A percentile compares a stretch with the other conserved stretches of the same genome.
These are phyloP conservation scores for Lasaia peninsularis DNA, from an alignment of 1,140 invertebrate species.

Conservation along the genomic window DNA sequence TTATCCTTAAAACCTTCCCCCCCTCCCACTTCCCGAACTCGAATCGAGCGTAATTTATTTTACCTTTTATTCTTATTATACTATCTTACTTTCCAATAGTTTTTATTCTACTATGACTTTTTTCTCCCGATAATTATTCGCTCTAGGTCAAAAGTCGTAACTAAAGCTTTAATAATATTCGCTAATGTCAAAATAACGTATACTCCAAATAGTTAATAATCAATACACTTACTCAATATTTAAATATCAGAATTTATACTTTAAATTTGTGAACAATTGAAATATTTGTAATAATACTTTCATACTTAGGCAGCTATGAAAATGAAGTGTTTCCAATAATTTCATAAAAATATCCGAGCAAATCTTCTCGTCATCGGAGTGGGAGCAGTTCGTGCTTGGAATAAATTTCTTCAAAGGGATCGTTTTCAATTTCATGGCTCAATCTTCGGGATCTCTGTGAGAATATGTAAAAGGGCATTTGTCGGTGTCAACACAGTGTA, in stretches of 20 bases:
- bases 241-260: not conserved
- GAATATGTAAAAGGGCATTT: constrained; percentile 76
- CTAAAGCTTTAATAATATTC: too few species aligned
- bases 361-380: constrained; percentile 65
- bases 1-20: too few species aligned
- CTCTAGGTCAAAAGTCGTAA: too few species aligned
- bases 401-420: constrained; percentile 76
- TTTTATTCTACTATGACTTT: too few species aligned
- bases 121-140: too few species aligned
- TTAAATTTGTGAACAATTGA: constrained; percentile 7
- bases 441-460: constrained; percentile 73
- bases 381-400: constrained; percentile 71
- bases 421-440: constrained; percentile 76
- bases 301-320: constrained; percentile 21
- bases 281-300: constrained; percentile 18
- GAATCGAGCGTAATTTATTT: too few species aligned
- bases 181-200: too few species aligned
- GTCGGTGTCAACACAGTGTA: constrained; percentile 73
- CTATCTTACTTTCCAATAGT: too few species aligned
- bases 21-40: too few species aligned
- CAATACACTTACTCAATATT: too few species aligned
- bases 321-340: constrained; percentile 54
- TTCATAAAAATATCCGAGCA: constrained; percentile 76
- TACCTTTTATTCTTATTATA: too few species aligned
- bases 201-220: too few species aligned